Conservation (phyloP, 2,888 invertebrate genomes). For the Arctia plantaginis region DNA sequence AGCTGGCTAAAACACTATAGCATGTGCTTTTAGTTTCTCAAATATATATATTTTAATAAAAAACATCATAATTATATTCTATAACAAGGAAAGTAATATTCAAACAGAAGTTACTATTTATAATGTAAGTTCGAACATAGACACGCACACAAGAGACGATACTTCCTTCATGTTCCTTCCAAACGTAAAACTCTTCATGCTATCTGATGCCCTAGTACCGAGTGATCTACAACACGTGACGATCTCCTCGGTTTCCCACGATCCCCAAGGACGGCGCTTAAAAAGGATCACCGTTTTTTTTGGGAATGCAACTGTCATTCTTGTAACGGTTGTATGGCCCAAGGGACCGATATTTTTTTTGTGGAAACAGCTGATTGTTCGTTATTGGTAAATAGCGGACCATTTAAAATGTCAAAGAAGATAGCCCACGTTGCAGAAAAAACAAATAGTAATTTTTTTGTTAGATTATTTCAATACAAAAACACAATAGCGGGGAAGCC, state of each 20-base stretch:
- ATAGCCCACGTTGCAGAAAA: too few species aligned
- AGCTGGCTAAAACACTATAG: too few species aligned
- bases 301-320: background rate
- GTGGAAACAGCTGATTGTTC: background rate
- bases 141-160: background rate
- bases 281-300: background rate
- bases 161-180: background rate
- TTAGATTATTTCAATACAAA: too few species aligned
- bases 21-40: too few species aligned
- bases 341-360: background rate
- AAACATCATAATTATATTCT: background rate
- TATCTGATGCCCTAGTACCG: slow-evolving; percentile 12
- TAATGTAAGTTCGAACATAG: background rate
- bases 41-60: too few species aligned
- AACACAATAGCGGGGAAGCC: too few species aligned
- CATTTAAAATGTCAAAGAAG: background rate
- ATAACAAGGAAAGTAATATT: background rate
- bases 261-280: too few species aligned
- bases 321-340: slow-evolving; percentile 7
- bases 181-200: background rate
- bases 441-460: too few species aligned
- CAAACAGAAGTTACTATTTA: too few species aligned
- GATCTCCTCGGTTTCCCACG: slow-evolving; percentile 12
- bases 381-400: background rate
- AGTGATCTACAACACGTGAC: slow-evolving; percentile 8